phyloP scores from a whole-genome alignment of 2,113 vertebrate species.

The Bubo scandiacus region DNA sequence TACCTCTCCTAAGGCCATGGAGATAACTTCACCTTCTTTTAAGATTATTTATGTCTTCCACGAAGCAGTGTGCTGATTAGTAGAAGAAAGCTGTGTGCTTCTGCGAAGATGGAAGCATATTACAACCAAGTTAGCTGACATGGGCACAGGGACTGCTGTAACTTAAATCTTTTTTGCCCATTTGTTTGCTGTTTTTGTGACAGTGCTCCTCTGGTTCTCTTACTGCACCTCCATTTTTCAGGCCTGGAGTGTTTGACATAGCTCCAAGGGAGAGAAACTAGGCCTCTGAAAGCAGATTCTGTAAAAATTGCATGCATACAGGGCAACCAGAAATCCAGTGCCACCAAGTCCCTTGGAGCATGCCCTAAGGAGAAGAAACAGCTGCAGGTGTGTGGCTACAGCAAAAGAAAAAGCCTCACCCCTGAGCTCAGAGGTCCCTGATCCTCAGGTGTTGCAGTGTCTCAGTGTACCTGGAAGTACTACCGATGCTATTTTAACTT shows the following conservation, averaged over 20 bases:
- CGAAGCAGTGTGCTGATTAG: neutral
- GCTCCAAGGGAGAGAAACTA: neutral
- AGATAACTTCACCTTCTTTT: neutral
- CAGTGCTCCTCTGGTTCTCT: neutral
- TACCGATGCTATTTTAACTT: neutral
- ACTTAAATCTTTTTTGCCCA: neutral
- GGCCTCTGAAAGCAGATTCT: neutral
- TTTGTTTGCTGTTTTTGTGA: neutral
- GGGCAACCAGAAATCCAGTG: neutral
- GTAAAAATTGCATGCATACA: neutral
- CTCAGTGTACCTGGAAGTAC: neutral
- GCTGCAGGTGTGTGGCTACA: neutral
- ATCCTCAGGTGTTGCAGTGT: neutral
- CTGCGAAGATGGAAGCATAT: neutral
- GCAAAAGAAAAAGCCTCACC: neutral
- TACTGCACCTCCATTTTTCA: neutral
- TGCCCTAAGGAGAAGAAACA: neutral
- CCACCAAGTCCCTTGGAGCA: neutral
- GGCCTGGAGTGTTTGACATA: neutral
- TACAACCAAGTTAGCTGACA: neutral
- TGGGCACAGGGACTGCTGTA: neutral
- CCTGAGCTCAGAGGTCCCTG: neutral
- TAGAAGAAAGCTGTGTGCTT: neutral
- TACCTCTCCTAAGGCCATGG: neutral
- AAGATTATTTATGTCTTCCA: neutral